Conservation (phyloP, 1,140 invertebrate species). For the Drosophila lowei region DNA sequence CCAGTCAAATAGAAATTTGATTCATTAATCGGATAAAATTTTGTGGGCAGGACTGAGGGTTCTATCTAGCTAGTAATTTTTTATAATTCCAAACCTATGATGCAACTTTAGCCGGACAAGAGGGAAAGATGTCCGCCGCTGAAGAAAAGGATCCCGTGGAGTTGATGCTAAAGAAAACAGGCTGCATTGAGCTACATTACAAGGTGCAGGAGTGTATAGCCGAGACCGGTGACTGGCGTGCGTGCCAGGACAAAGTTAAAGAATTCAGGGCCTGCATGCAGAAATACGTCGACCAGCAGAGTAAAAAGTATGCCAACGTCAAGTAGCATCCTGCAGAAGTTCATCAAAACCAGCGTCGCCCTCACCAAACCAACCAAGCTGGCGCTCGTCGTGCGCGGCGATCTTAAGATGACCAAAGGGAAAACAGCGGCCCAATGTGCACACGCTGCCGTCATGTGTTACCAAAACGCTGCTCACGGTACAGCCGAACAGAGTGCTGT, state of each 20-base stretch:
- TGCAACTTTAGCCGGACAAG: neutral
- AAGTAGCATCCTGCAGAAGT: constrained; percentile 64
- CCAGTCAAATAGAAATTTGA: no score
- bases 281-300: constrained; percentile 84
- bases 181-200: constrained; percentile 94
- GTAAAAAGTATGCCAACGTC: constrained; percentile 73
- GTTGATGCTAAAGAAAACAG: constrained; percentile 92
- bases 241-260: constrained; percentile 92
- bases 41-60: no score
- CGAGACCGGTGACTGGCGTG: constrained; percentile 94
- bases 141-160: constrained; percentile 89
- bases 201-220: constrained; percentile 94
- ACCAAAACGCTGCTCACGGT: constrained; percentile 84
- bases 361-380: constrained; percentile 85
- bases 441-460: constrained; percentile 90
- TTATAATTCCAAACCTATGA: constrained; percentile 1
- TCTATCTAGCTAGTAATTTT: no score
- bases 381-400: constrained; percentile 89
- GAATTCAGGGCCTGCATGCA: constrained; percentile 92
- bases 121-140: constrained; percentile 43
- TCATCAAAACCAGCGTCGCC: constrained; percentile 41
- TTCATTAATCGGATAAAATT: no score
- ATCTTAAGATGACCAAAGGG: constrained; percentile 91
- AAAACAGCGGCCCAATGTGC: constrained; percentile 93
- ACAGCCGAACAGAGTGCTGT: constrained; percentile 79